Percentiles rank a stretch among this genome's conserved stretches.
Evolutionary conservation across 2,113 vertebrate genomes (phyloP).

Genomic region (Phyllopteryx taeniolatus): DNA sequence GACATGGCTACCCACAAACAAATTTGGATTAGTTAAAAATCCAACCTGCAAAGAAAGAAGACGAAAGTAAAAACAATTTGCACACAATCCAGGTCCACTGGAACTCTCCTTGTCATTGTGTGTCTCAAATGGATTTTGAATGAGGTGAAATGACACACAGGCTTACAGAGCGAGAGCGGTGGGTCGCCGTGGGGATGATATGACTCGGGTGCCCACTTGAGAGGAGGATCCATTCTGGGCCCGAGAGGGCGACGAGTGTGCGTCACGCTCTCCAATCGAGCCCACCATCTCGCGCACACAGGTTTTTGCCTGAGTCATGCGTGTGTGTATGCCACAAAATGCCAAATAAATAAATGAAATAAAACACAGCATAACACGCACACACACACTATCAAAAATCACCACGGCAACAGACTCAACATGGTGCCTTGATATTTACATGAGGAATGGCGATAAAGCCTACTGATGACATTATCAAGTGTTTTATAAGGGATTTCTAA

Average conservation of each 20-base stretch:
- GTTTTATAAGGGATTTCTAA: no score
- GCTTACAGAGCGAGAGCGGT: slow-evolving; percentile 18
- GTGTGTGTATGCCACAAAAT: slow-evolving; percentile 40
- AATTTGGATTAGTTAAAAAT: not conserved
- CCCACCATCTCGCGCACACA: slow-evolving; percentile 30
- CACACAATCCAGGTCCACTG: not conserved
- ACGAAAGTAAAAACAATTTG: not conserved
- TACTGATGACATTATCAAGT: not conserved
- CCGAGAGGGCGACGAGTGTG: slow-evolving; percentile 33
- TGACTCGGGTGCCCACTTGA: slow-evolving; percentile 55
- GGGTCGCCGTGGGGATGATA: slow-evolving; percentile 56
- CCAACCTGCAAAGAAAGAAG: not conserved
- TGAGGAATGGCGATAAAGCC: not conserved
- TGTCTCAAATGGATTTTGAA: slow-evolving; percentile 16
- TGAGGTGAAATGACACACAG: not conserved
- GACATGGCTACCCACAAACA: not conserved
- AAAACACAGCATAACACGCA: slow-evolving; percentile 24
- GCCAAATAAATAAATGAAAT: slow-evolving; percentile 12
- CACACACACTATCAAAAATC: slow-evolving; percentile 39
- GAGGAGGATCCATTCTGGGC: slow-evolving; percentile 46
- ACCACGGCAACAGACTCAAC: slow-evolving; percentile 61
- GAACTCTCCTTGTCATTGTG: not conserved
- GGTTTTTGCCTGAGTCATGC: slow-evolving; percentile 35
- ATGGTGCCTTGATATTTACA: not conserved
- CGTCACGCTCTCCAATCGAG: slow-evolving; percentile 48